Evolutionary conservation across 1,140 invertebrate species (phyloP).

Genomic region (Myzus persicae): DNA sequence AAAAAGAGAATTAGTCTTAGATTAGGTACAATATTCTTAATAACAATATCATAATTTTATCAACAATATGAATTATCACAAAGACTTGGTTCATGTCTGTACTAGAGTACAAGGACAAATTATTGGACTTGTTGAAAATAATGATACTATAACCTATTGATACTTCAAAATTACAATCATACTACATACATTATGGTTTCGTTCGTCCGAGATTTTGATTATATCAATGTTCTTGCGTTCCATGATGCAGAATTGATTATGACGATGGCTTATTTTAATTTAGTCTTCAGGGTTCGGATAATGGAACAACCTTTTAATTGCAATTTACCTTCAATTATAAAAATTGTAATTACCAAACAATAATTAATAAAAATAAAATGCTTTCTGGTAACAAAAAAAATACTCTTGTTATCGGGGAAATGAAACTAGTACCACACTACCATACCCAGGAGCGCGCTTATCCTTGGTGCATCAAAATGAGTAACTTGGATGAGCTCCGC

Average conservation of each 20-base stretch:
- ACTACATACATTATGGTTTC: conserved; percentile 91
- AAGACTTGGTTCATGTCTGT: conserved; percentile 99
- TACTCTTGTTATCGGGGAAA: too few species aligned
- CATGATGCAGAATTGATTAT: conserved; percentile 71
- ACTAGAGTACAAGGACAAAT: conserved; percentile 98
- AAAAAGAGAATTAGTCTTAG: too few species aligned
- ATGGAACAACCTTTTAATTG: not conserved
- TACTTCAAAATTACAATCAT: too few species aligned
- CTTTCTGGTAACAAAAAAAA: not conserved
- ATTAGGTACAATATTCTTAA: too few species aligned
- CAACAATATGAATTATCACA: too few species aligned
- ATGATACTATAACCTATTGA: conserved; percentile 66
- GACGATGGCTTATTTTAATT: not conserved
- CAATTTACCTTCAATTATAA: not conserved
- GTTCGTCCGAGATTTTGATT: conserved; percentile 97
- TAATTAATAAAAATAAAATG: not conserved
- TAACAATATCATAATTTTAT: too few species aligned
- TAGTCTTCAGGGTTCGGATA: too few species aligned
- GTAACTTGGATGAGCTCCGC: too few species aligned
- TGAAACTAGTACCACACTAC: too few species aligned
- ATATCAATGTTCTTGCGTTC: conserved; percentile 99
- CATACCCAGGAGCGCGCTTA: too few species aligned
- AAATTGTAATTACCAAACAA: not conserved
- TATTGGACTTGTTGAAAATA: conserved; percentile 99
- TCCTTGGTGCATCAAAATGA: too few species aligned